Base-by-base conservation (phyloP, 2,888 invertebrate species). In the Drosophila differens region DNA sequence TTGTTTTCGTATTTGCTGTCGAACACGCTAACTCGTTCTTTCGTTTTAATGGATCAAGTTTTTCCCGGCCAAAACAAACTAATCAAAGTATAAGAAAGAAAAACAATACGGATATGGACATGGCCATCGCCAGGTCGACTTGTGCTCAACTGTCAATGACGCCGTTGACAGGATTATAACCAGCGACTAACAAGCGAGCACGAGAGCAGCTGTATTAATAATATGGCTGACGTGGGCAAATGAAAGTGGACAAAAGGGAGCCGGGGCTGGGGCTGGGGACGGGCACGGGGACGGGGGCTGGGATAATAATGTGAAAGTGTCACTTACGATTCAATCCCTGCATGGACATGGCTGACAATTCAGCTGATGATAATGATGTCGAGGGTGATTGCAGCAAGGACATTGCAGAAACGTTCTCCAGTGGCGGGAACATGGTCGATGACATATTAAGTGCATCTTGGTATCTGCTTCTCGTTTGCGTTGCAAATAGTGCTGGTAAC, bases 381-480 rank as follows among this genome's bases (percentile, higher is more conserved):
- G 80, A 32, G 52, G 75, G 9, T 49, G 60, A 44, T 54, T 66
- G 68, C 41, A 67, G 76, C 74, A 85, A 79, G 64, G 91, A 80
- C 80, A 84, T 58, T 22, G 84, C 73, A 41, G 81, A 70, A 51
- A 30, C 64, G 53, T 87, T 90, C 77, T 86, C 91, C 77, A 91
- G 63, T 74, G 91, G 85, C 79, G 92, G 91, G 83, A 92, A 92
- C 92, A 92, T 92, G 91, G 91, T 91, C 90, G 91, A 85, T 92
- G 92, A 89, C 92, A 91, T 91, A 90, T 92, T 92, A 92, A 92
- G 92, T 92, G 92, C 91, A 91, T 92, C 91, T 91, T 91, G 91
- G 87, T 91, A 92, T 91, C 86, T 86, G 85, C 90, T 89, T 70
- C 80, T 85, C 74, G 87, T 87, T 79, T 87, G 90, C 73, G 87